These are phyloP conservation scores for Poecilia velifera DNA, from an alignment of 2,797 vertebrate genomes.

Conservation along the genomic window DNA sequence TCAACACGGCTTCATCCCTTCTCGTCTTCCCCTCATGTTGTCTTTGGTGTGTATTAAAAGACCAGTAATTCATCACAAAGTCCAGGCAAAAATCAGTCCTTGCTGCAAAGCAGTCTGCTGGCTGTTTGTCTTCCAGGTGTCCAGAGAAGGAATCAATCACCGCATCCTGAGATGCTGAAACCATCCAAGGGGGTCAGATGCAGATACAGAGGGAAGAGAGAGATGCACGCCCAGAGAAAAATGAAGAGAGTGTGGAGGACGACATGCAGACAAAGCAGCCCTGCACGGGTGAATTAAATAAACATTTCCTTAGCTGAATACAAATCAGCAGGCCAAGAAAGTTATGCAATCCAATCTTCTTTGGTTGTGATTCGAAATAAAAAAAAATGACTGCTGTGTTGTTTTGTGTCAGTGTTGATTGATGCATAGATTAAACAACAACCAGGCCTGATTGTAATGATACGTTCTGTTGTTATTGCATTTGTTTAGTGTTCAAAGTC, in stretches of 20 bases:
- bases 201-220: slow-evolving; percentile 36
- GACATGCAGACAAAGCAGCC: slow-evolving; percentile 39
- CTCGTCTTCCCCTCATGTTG: slow-evolving; percentile 29
- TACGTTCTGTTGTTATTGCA: slow-evolving; percentile 15
- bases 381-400: neutral
- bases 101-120: slow-evolving; percentile 62
- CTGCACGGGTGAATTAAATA: slow-evolving; percentile 36
- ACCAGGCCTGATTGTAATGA: slow-evolving; percentile 9
- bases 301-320: slow-evolving; percentile 36
- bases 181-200: slow-evolving; percentile 59
- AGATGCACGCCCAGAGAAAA: slow-evolving; percentile 12
- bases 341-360: slow-evolving; percentile 15
- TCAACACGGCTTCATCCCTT: slow-evolving; percentile 23
- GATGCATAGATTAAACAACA: slow-evolving; percentile 25
- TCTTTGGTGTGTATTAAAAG: slow-evolving; percentile 65
- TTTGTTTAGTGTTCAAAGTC: slow-evolving; percentile 37
- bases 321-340: slow-evolving; percentile 32
- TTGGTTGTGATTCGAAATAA: slow-evolving; percentile 23
- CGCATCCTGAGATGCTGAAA: slow-evolving; percentile 63
- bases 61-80: slow-evolving; percentile 77
- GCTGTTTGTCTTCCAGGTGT: slow-evolving; percentile 60
- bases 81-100: slow-evolving; percentile 48
- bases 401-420: slow-evolving; percentile 1
- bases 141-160: slow-evolving; percentile 78
- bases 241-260: slow-evolving; percentile 37